Conservation (phyloP, 2,797 vertebrate genomes). For the Pristis pectinata region DNA sequence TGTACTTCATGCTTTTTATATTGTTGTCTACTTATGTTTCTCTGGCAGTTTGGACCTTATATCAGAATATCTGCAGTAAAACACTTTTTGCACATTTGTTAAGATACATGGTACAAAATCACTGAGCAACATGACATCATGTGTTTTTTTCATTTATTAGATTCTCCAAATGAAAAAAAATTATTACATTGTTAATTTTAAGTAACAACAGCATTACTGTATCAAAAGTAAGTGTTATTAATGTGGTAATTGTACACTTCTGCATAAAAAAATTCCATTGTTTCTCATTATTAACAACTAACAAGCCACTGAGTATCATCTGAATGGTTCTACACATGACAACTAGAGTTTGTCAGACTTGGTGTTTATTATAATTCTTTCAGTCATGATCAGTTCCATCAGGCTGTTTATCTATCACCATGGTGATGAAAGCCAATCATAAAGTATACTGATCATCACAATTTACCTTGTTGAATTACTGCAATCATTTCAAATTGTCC, state of each 20-base stretch:
- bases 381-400: conserved; percentile 29
- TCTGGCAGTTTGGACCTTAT: neutral
- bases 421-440: neutral
- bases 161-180: neutral
- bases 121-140: neutral
- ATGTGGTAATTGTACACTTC: neutral
- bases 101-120: neutral
- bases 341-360: neutral
- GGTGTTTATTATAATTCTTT: neutral
- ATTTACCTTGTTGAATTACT: neutral
- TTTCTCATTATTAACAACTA: too few relatives aligned
- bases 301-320: neutral
- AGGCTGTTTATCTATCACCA: neutral
- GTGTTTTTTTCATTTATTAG: neutral
- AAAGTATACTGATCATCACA: neutral
- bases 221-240: neutral
- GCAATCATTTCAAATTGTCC: neutral
- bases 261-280: neutral
- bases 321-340: neutral
- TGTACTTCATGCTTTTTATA: neutral
- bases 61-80: neutral
- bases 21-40: neutral
- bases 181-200: neutral
- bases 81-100: neutral
- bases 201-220: neutral